Base-by-base conservation (phyloP, 2,888 invertebrate genomes). In the Rhyacophila evoluta region DNA sequence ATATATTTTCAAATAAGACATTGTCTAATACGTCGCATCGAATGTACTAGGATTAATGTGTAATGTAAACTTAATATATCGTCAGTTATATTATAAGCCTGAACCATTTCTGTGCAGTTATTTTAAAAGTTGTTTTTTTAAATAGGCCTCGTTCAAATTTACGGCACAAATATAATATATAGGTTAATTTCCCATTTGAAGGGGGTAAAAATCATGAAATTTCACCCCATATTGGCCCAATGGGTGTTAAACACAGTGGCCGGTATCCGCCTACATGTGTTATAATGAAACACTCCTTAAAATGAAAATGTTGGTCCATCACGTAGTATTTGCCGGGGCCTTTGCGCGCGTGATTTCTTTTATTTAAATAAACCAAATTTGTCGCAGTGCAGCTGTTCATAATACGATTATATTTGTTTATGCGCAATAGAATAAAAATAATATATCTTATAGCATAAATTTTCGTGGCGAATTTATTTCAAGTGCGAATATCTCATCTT, bases 261-360 rank as follows among this genome's bases (percentile, higher is more conserved):
- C 6, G 29, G 4, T 6, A 33, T 2, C 29, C 55, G 19, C 19
- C 55, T 55, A 55, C 55, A 55, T 55, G 55, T 25, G 55, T 55
- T 19, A 55, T 55, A 55, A 55, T 55, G 55, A 55, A 55, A 55
- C 55, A 55, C 55, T 55, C 55, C 55, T 55, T 55, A 55, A 55
- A 19, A 55, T 19, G 55, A 19, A 55, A 19, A 55, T 19, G 55
- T 55, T 12, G 41, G 41, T 41, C 41, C 15, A 41, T 41, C 41
- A 41, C 41, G 41, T 41, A n/a, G n/a, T n/a, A 41, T 41, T 41
- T 41, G 15, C 15, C 10, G 55, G 8, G 19, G 19, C 8, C 55
- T 15, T 25, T 10, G 15, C 5, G 55, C 55, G 55, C 55, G 55
- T 55, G 55, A 55, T 55, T 55, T 55, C 55, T 55, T 55, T 55